Evolutionary conservation across 2,888 invertebrate species (phyloP), one percentile per base, ranked within the genome.

Genomic region (Callimorpha dominula): DNA sequence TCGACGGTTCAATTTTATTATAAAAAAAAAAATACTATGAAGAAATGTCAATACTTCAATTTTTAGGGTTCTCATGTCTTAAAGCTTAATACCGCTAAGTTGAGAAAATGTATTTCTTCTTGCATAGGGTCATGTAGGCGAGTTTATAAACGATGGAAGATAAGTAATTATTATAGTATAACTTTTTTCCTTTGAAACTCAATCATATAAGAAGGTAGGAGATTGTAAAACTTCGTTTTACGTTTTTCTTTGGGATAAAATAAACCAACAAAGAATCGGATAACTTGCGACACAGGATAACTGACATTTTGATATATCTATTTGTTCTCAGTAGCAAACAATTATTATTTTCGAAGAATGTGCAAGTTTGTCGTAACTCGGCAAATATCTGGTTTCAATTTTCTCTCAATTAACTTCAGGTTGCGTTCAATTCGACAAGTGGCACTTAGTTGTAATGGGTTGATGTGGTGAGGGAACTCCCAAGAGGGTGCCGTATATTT

Each of bases 391-490:
- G 89, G 89, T 91, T 90, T 90, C 89, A 91, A 90, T 92, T 90
- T 91, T 88, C 89, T 89, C 89, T 90, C 91, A 93, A 94, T 93
- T 92, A 92, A 91, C 89, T 91, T 88, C 90, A 90, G 90, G 90
- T 91, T 91, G 83, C 86, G 88, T 92, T 90, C 88, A 88, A 90
- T 90, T 91, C 88, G 87, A 86, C 88, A 89, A 93, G 92, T 91
- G 91, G 85, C 89, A 89, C 92, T 93, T 89, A 88, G 85, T 86
- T 87, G 85, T 91, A 92, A 93, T 93, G 92, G 91, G 81, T 87
- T 84, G 85, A 78, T 88, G 88, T 84, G 86, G 86, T 75, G 85
- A 85, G 83, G 85, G 81, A 75, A 76, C 73, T 71, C 75, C 75
- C 64, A 70, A 66, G 76, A 84, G 86, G 84, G 85, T 81, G 75